Evolutionary conservation across 30 jellyfish, hydroid and myxozoan species (phyloP), one percentile per base, ranked within the genome.

Genomic region (Phacellophora camtschatica): DNA sequence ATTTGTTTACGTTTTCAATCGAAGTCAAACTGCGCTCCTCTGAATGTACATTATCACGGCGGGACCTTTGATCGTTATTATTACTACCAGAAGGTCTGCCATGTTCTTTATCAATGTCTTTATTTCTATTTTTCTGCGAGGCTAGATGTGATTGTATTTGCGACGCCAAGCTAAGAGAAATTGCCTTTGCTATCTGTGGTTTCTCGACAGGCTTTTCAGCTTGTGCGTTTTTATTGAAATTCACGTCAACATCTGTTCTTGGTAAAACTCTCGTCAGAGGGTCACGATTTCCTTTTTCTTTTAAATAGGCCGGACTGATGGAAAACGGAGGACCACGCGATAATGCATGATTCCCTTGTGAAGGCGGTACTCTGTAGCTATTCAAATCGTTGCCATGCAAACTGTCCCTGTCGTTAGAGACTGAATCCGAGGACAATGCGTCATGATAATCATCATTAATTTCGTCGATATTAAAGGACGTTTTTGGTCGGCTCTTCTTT

Each of bases 211-310:
- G 20, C 15, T n/a, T 28, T 50, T 24, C 66, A 49, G 31, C 62
- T 16, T 27, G 71, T 13, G 39, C 37, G 19, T 22, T 46, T 18
- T 49, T 23, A 9, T 48, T 49, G 51, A 16, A 39, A 19, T 49
- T 74, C 4, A 65, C 28, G 24, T 53, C 91, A 31, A 65, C 69
- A 66, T 64, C 91, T n/a, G 91, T 80, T 37, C 91, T 36, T n/a
- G 91, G 91, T 24, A 80, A 50, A 15, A 67, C 57, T 24, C 91
- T 45, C 35, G 32, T 80, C 4, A 25, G 35, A 15, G 91, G 82
- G 22, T 80, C 91, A 4, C 91, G 75, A 20, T 64, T 18, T 11
- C 77, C 59, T 28, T 80, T 53, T 29, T 64, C 84, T 49, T 80
- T 73, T 25, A 7, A 20, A 32, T 50, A 53, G 3, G 63, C 22